Evolutionary conservation across 2,113 vertebrate species (phyloP).

Genomic region (Cyphomyrus discorhynchus): DNA sequence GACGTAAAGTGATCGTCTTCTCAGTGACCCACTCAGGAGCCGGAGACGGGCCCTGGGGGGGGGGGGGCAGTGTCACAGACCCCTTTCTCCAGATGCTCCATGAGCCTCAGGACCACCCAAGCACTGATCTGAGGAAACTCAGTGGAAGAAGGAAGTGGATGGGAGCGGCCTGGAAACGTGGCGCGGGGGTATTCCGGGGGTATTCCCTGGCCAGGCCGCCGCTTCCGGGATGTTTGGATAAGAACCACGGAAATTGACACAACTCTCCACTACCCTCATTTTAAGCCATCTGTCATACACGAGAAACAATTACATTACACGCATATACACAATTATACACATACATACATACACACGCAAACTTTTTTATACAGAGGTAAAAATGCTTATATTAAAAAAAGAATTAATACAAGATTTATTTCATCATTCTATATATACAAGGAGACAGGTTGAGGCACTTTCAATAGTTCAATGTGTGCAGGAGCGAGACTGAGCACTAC

Average conservation of each 20-base stretch:
- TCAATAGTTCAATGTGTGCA: constrained; percentile 72
- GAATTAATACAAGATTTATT: constrained; percentile 57
- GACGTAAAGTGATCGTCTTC: not conserved
- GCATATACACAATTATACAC: constrained; percentile 38
- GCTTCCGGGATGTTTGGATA: constrained; percentile 28
- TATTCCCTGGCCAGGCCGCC: constrained; percentile 10
- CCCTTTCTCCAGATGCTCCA: not conserved
- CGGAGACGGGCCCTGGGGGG: not conserved
- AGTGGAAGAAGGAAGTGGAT: constrained; percentile 1
- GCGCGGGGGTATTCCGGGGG: not conserved
- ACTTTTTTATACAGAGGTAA: constrained; percentile 66
- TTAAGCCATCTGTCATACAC: constrained; percentile 78
- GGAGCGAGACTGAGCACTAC: constrained; percentile 55
- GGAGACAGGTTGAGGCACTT: constrained; percentile 85
- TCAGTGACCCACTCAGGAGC: not conserved
- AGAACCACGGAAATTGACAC: constrained; percentile 75
- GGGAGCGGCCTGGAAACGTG: not conserved
- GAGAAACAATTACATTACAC: constrained; percentile 92
- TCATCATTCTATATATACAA: constrained; percentile 62
- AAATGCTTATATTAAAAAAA: constrained; percentile 69
- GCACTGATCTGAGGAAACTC: not conserved
- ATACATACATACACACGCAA: constrained; percentile 43
- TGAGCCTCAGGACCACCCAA: not conserved
- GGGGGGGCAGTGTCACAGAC: not conserved
- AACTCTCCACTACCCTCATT: constrained; percentile 20